Percentiles rank a stretch among this genome's conserved stretches.
phyloP scores from a whole-genome alignment of 2,888 invertebrate species.

The Aleiodes leptofemur region DNA sequence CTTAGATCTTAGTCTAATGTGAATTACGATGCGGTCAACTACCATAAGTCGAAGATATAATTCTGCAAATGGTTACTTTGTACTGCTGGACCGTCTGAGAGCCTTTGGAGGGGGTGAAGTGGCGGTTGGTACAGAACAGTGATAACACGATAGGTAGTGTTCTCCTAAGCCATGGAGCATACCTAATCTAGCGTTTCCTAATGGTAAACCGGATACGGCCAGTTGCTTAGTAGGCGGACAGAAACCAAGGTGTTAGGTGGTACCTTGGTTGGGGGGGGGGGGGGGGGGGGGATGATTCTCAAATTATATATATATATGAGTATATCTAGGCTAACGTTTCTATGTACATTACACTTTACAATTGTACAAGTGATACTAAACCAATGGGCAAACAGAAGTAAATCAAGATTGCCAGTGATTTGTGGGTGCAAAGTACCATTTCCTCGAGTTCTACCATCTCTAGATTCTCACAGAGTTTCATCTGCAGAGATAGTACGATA shows the following conservation, averaged over 20 bases:
- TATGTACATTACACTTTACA: constrained; percentile 68
- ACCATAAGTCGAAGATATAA: constrained; percentile 14
- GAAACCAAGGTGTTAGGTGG: constrained; percentile 47
- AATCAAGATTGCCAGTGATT: constrained; percentile 75
- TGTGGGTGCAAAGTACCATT: constrained; percentile 67
- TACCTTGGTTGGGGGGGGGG: constrained; percentile 18
- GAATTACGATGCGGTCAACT: neutral
- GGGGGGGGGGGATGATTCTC: neutral
- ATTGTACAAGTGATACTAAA: constrained; percentile 71
- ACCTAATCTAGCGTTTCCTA: constrained; percentile 68
- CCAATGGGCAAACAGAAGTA: constrained; percentile 74
- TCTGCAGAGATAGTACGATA: constrained; percentile 50
- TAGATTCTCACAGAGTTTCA: constrained; percentile 58
- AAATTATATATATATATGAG: constrained; percentile 43
- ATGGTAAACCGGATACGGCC: constrained; percentile 67
- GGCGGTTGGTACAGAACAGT: neutral
- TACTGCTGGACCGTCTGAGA: neutral
- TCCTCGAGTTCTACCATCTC: constrained; percentile 59
- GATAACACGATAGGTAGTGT: constrained; percentile 34
- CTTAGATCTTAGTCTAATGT: constrained; percentile 4
- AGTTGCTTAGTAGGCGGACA: constrained; percentile 61
- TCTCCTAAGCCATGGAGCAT: constrained; percentile 37
- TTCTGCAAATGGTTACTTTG: constrained; percentile 17
- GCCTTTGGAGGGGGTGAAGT: no score
- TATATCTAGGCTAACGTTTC: constrained; percentile 39